Percentiles rank a stretch among this genome's conserved stretches.
Evolutionary conservation across 2,797 vertebrate genomes (phyloP).

Genomic region (Anguilla megastoma): DNA sequence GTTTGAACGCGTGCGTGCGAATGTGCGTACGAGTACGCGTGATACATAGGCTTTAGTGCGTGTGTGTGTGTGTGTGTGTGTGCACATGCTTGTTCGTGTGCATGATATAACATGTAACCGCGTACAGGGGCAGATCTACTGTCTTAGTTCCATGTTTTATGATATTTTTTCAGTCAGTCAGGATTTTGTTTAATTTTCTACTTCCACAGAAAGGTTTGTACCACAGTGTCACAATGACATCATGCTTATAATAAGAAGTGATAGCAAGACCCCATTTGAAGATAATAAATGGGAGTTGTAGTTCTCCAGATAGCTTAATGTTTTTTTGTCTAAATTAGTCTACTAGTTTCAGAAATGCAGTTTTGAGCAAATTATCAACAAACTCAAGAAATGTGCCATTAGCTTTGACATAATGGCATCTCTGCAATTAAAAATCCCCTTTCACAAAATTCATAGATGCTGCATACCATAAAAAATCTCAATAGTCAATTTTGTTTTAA

Average conservation of each 20-base stretch:
- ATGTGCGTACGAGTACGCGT: not conserved
- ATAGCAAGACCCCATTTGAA: conserved; percentile 6
- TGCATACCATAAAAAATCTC: not conserved
- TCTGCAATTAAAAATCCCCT: not conserved
- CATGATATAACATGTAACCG: not conserved
- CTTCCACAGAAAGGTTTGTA: not conserved
- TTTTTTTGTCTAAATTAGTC: not conserved
- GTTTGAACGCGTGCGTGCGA: not conserved
- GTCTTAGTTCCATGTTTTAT: not conserved
- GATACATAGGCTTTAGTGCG: not conserved
- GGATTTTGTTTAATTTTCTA: not conserved
- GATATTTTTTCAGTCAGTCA: not conserved
- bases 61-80: not conserved
- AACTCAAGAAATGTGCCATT: not conserved
- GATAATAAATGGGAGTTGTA: not conserved
- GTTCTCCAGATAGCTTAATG: not conserved
- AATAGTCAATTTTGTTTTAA: not conserved
- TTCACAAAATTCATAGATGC: not conserved
- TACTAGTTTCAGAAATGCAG: not conserved
- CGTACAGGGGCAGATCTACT: not conserved
- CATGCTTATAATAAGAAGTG: not conserved
- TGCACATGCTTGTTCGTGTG: not conserved
- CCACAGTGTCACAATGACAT: not conserved
- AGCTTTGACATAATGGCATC: not conserved
- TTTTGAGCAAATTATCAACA: not conserved